Evolutionary conservation across 2,113 vertebrate species (phyloP).

Genomic region (Pygoscelis adeliae): DNA sequence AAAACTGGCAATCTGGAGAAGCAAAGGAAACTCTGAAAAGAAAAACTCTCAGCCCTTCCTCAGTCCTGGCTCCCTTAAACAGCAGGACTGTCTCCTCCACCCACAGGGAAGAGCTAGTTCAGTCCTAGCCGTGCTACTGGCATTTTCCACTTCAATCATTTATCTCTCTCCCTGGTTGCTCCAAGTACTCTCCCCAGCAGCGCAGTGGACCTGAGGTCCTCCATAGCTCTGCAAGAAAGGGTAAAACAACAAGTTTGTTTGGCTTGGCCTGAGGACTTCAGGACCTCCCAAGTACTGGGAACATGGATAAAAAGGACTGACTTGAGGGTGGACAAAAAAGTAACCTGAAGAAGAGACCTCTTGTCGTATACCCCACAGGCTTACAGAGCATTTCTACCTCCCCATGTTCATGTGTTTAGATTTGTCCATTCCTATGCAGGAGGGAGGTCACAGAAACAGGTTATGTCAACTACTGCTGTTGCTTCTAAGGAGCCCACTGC

Average conservation of each 20-base stretch:
- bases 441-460: neutral
- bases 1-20: neutral
- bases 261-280: neutral
- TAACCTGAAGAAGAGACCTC: neutral
- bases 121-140: neutral
- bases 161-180: neutral
- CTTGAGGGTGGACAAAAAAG: neutral
- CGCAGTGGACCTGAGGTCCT: neutral
- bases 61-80: neutral
- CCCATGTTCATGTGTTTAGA: neutral
- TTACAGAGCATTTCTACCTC: neutral
- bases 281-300: conserved; percentile 9
- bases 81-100: neutral
- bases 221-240: neutral
- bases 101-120: neutral
- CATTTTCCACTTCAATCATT: neutral
- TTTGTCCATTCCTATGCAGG: neutral
- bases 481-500: neutral
- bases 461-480: neutral
- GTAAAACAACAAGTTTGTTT: neutral
- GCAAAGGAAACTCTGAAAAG: neutral
- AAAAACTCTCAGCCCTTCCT: neutral
- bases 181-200: neutral
- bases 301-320: neutral
- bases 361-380: neutral